These are phyloP conservation scores for Conus betulinus DNA, from an alignment of 1,140 invertebrate species.

Conservation along the genomic window DNA sequence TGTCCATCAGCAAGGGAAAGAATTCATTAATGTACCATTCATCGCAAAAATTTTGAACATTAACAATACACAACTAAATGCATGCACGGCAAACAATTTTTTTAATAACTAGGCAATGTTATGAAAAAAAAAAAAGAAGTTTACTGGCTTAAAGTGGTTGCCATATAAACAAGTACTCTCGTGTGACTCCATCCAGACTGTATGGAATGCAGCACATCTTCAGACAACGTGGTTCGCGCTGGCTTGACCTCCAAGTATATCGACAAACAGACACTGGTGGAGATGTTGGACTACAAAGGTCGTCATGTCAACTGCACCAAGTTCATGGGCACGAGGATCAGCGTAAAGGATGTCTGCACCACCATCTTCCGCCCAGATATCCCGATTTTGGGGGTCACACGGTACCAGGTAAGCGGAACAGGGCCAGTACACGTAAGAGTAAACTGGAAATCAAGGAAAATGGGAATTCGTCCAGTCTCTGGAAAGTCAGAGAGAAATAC, in stretches of 20 bases:
- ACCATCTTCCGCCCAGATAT: slow-evolving; percentile 89
- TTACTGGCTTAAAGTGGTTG: too few species aligned
- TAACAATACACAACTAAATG: too few species aligned
- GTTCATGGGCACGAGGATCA: slow-evolving; percentile 80
- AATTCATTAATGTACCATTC: too few species aligned
- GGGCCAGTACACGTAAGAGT: neutral
- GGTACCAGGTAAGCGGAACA: slow-evolving; percentile 79
- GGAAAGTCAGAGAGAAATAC: too few species aligned
- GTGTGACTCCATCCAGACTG: slow-evolving; percentile 84
- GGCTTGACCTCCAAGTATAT: slow-evolving; percentile 96
- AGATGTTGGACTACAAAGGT: slow-evolving; percentile 89
- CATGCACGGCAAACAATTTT: too few species aligned
- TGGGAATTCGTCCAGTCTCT: too few species aligned
- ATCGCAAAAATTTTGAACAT: too few species aligned
- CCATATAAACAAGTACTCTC: too few species aligned
- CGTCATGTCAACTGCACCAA: slow-evolving; percentile 80
- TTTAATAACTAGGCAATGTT: too few species aligned
- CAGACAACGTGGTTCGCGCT: slow-evolving; percentile 97
- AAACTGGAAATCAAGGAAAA: too few species aligned
- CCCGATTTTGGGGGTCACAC: slow-evolving; percentile 91
- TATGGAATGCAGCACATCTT: slow-evolving; percentile 98
- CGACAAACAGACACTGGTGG: slow-evolving; percentile 90
- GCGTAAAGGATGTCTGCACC: slow-evolving; percentile 84
- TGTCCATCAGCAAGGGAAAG: too few species aligned
- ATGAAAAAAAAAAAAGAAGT: too few species aligned